Percentiles rank a stretch among this genome's conserved stretches.
These are phyloP conservation scores for Leptura quadrifasciata DNA, from an alignment of 2,888 invertebrate genomes.

Conservation along the genomic window DNA sequence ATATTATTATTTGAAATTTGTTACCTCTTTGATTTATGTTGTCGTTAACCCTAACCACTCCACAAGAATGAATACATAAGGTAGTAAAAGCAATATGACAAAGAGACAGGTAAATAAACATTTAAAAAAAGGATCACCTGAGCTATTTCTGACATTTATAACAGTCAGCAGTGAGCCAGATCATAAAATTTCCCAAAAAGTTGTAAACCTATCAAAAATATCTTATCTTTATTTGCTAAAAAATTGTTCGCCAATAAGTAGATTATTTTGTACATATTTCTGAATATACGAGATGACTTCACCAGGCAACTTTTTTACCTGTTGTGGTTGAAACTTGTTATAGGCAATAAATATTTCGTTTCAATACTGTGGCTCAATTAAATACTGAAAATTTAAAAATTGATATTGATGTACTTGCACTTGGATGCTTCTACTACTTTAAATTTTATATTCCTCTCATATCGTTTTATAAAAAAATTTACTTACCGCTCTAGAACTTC, in stretches of 20 bases:
- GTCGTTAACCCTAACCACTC: constrained; percentile 45
- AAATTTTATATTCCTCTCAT: too few species aligned
- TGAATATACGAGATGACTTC: background rate
- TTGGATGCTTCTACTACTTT: too few species aligned
- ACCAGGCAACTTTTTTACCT: constrained; percentile 4
- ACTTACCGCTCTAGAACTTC: too few species aligned
- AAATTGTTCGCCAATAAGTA: constrained; percentile 28
- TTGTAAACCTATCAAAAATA: constrained; percentile 36
- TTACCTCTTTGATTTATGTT: constrained; percentile 52
- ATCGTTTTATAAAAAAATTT: too few species aligned
- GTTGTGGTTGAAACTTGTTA: background rate
- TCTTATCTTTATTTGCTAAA: constrained; percentile 46
- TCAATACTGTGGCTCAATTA: background rate
- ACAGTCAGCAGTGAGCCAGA: constrained; percentile 33
- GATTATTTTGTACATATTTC: background rate
- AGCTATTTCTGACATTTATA: constrained; percentile 56
- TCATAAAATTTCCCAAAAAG: constrained; percentile 45
- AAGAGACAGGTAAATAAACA: constrained; percentile 56
- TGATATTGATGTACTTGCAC: too few species aligned
- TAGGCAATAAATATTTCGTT: background rate
- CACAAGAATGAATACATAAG: constrained; percentile 39
- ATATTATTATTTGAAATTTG: constrained; percentile 27
- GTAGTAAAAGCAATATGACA: constrained; percentile 57
- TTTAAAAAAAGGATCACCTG: constrained; percentile 52
- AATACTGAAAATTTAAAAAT: background rate